Conservation (phyloP, 2,113 vertebrate species). For the Mesembrinibis cayennensis region DNA sequence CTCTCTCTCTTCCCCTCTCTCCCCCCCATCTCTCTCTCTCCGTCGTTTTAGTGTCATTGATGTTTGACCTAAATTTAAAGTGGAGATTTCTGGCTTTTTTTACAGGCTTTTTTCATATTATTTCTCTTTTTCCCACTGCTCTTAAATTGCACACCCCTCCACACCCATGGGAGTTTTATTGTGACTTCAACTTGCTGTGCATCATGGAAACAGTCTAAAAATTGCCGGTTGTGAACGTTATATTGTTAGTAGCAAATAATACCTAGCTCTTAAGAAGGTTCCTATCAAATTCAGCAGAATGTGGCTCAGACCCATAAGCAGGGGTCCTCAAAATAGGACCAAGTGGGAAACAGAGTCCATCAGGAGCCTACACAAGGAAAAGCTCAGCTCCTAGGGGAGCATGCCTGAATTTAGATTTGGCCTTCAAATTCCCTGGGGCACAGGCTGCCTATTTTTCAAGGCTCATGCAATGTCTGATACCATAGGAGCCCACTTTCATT, state of each 20-base stretch:
- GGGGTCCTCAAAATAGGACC: neutral
- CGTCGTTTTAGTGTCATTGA: neutral
- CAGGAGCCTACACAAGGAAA: neutral
- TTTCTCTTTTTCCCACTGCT: neutral
- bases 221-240: neutral
- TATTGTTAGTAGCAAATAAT: neutral
- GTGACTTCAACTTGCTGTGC: neutral
- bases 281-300: neutral
- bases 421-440: neutral
- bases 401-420: neutral
- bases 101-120: neutral
- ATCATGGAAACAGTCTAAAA: neutral
- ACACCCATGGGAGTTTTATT: neutral
- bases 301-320: neutral
- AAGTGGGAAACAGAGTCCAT: neutral
- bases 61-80: neutral
- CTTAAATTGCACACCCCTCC: neutral
- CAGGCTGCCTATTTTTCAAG: neutral
- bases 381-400: neutral
- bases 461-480: neutral
- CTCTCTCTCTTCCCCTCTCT: neutral
- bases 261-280: neutral
- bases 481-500: neutral
- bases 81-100: neutral
- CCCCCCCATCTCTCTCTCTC: neutral